Base-by-base conservation (phyloP, 2,113 vertebrate genomes). In the Corythoichthys haematopterus region DNA sequence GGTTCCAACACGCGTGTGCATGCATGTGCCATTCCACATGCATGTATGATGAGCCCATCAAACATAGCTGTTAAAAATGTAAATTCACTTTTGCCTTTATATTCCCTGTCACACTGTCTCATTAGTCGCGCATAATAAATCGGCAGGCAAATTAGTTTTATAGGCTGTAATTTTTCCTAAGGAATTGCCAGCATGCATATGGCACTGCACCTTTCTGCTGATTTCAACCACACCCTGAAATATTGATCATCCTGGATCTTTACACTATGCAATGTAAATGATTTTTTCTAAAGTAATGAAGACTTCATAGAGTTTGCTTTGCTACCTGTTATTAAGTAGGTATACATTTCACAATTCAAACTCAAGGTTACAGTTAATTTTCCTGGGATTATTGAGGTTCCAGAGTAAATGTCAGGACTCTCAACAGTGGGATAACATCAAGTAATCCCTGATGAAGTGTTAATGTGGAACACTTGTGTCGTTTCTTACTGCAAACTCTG, bases 91-190 rank as follows among this genome's bases (percentile, higher is more conserved):
- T 33, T 50, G 43, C 55, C 11, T 61, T 70, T 57, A 33, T 51
- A 35, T 69, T 64, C 59, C 38, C 51, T 37, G 61, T 64, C 52
- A 38, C 14, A 47, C 70, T 7, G 0, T 59, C 68, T 84, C 69
- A 60, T 82, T 80, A 80, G 68, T 67, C 75, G 65, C 65, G 75
- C 79, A 84, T 78, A 73, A 66, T 75, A 78, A 79, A 82, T 76
- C 46, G 69, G 63, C 57, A 33, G 69, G 35, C 51, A 71, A 66
- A 71, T 83, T 65, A 65, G 80, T 74, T 78, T 70, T 11, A 58
- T 68, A 52, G 65, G 11, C 20, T 46, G 16, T 40, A 47, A 67
- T 8, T 71, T 74, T 75, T 74, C 1, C 43, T 53, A 14, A 47
- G 63, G 64, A 64, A 38, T 20, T 48, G 28, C 43, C 47, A 50